These are phyloP conservation scores for Drosophila nr. perissopoda DNA, from an alignment of 2,888 invertebrate genomes.

Conservation along the genomic window DNA sequence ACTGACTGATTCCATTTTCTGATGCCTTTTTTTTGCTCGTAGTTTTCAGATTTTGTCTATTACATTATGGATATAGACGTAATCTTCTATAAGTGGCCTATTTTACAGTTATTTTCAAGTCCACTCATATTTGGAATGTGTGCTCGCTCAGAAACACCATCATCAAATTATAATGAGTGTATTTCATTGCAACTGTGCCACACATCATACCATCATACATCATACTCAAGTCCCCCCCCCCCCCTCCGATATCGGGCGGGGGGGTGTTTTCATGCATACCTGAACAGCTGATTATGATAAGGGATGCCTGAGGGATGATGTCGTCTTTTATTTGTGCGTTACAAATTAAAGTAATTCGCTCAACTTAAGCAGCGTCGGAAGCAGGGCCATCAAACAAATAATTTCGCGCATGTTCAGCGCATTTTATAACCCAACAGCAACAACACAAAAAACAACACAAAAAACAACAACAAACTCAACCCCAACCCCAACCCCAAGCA, in stretches of 20 bases:
- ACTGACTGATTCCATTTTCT: not conserved
- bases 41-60: not conserved
- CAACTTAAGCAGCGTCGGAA: conserved; percentile 41
- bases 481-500: conserved; percentile 14
- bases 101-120: conserved; percentile 7
- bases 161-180: conserved; percentile 60
- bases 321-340: conserved; percentile 39
- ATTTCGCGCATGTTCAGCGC: conserved; percentile 39
- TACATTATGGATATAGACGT: not conserved
- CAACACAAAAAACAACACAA: not conserved
- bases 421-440: conserved; percentile 20
- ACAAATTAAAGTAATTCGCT: conserved; percentile 77
- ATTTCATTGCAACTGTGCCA: conserved; percentile 67
- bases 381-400: conserved; percentile 68
- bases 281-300: conserved; percentile 56
- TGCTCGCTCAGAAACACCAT: conserved; percentile 25
- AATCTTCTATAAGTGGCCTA: not conserved
- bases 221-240: conserved; percentile 49
- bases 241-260: not conserved
- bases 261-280: conserved; percentile 63
- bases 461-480: conserved; percentile 1
- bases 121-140: conserved; percentile 4
- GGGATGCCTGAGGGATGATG: not conserved
- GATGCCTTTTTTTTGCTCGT: too few species aligned
- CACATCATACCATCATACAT: conserved; percentile 62